Base-by-base conservation (phyloP, 1,140 invertebrate genomes). In the Zaprionus vittiger region DNA sequence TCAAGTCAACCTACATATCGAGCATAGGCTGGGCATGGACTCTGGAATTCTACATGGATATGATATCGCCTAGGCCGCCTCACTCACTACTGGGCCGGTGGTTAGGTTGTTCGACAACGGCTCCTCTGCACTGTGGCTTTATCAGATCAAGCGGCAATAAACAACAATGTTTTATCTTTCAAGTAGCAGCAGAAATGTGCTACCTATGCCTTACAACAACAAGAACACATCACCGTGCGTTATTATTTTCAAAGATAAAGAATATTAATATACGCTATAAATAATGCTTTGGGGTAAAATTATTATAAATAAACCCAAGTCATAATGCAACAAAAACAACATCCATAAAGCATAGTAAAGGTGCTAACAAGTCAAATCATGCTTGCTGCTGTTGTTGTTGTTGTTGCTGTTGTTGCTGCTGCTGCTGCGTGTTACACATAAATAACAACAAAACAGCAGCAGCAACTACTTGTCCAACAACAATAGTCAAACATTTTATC, bases 211-310 rank as follows among this genome's bases (percentile, higher is more conserved):
- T 65, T 77, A 67, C 67, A 59, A 59, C 70, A 77, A 77, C 28
- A 62, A 44, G n/a, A 49, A 62, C 34, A 63, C 31, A 76, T 44
- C 22, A 71, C 38, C 69, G 83, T 72, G 81, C 89, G 81, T 68
- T 71, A 79, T 69, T 81, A 79, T 75, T 91, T 91, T 75, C 69
- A 91, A 92, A 81, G 91, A 92, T 92, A 92, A 92, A 92, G 86
- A 92, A 91, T 92, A 92, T 89, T 91, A 92, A 92, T 92, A 92
- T 89, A 83, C 71, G 86, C 91, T 85, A 92, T 92, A 92, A 92
- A 92, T 92, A 92, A 92, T 70, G 79, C 71, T 74, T 59, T 80
- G 60, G 80, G 84, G 73, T 79, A 77, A 77, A 91, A 89, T 90
- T 85, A 82, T 91, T 85, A 89, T 86, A 89, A 82, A 79, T 76